Evolutionary conservation across 2,113 vertebrate genomes (phyloP).

Genomic region (Benitochromis conjunctus): DNA sequence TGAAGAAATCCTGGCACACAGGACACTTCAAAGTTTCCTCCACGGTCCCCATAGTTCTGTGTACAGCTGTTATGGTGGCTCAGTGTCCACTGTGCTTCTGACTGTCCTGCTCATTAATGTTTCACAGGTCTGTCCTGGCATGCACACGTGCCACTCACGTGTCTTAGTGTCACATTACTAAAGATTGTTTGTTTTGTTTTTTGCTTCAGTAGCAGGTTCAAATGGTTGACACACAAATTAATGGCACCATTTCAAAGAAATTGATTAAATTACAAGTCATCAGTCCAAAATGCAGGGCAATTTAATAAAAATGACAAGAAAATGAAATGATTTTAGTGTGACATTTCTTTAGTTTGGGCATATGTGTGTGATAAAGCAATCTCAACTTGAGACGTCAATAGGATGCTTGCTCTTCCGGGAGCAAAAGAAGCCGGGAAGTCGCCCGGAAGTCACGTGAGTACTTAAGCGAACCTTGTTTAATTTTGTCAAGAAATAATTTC

Average conservation of each 20-base stretch:
- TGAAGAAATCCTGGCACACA: constrained; percentile 67
- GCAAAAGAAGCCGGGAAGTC: not conserved
- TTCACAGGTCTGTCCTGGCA: constrained; percentile 41
- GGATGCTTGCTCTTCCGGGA: not conserved
- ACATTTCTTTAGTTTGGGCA: not conserved
- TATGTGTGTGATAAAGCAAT: not conserved
- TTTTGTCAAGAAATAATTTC: fast-evolving
- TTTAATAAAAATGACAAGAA: not conserved
- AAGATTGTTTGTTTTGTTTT: not conserved
- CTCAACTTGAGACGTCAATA: not conserved
- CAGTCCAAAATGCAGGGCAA: not conserved
- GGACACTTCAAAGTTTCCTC: constrained; percentile 66
- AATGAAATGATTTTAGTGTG: not conserved
- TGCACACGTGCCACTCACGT: not conserved
- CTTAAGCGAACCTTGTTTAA: not conserved
- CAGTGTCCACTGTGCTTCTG: not conserved
- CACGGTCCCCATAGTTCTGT: constrained; percentile 47
- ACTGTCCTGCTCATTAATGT: constrained; percentile 56
- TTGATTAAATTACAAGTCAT: not conserved
- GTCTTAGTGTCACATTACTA: constrained; percentile 57
- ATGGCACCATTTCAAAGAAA: not conserved
- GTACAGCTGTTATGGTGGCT: not conserved
- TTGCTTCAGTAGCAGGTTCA: not conserved
- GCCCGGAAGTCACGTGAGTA: not conserved
- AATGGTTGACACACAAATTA: not conserved